Base-by-base conservation (phyloP, 2,888 invertebrate species). In the Chelonus formosanus region DNA sequence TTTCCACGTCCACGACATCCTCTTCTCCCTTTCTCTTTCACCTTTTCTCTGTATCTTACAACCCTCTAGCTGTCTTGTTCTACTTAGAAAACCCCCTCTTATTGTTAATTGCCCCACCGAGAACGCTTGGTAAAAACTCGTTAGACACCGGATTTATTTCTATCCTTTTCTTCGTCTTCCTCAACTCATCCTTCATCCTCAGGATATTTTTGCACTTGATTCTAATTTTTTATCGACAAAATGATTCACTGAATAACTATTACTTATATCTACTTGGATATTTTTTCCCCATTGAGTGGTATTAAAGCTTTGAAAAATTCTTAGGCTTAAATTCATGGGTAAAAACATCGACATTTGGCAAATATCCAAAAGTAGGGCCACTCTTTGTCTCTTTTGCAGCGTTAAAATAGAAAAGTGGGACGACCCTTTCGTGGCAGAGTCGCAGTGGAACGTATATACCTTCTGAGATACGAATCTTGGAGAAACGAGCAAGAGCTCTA, bases 141-240 rank as follows among this genome's bases (percentile, higher is more conserved):
- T 82, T 82, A 81, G 75, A 75, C 78, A 75, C 73, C 74, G 61
- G 76, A 81, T 82, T 82, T 82, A 79, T 82, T 79, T 80, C 75
- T 68, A 67, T 67, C 59, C 61, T 65, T 32, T 61, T 63, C 36
- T 65, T 54, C 59, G 20, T 63, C 48, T 43, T 36, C 10, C 47
- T 48, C 3, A n/a, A n/a, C n/a, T 10, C 20, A 20, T 48, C 20
- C 10, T 20, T 48, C n/a, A n/a, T 48, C n/a, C 20, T 48, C 20
- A 20, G 20, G 20, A 20, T 20, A 20, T 20, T 20, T 20, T 20
- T 20, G 20, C 20, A 20, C 20, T 20, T 20, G 20, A 20, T 20
- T 20, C 20, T 2, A 40, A 40, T 40, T 40, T 40, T 40, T 40
- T 40, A 20, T 20, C 20, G 20, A 20, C 20, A 20, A 20, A 20